Evolutionary conservation across 2,797 vertebrate species (phyloP), one percentile per base, ranked within the genome.

Genomic region (Adrianichthys oophorus): DNA sequence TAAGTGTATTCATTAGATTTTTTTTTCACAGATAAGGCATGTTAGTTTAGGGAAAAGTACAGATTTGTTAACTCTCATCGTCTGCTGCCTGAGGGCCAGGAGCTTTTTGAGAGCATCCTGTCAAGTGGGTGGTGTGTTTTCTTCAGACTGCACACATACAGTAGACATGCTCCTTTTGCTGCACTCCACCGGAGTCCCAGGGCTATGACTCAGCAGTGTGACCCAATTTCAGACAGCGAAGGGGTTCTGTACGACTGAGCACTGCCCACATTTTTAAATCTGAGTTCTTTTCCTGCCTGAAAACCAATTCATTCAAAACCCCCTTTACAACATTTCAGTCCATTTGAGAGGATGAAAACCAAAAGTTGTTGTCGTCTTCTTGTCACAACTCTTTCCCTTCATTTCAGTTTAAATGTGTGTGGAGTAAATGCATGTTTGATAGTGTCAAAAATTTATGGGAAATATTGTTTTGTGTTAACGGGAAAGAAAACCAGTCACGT

Each of bases 141-240:
- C 29, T 46, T 59, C 40, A 62, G 17, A 53, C 26, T 13, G 3
- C 10, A 4, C 37, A 29, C 54, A 48, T 57, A 24, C 52, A 65
- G 45, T 60, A 17, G 37, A 58, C 52, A 37, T 69, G 62, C 58
- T 58, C 59, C 18, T 56, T 65, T 21, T 43, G 52, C 14, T 68
- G 56, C 59, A 19, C 17, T 68, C 59, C 61, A 63, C 68, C 42
- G n/a, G 54, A 83, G 59, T 82, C 45, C 54, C 48, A 48, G 49
- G 40, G 41, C 56, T 54, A 40, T 74, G 71, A 79, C 41, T 80
- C 59, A 83, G 68, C 10, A 43, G 45, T 62, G 15, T 55, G 56
- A 48, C 60, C 45, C 7, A 15, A 15, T 60, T 74, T 48, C 53
- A 56, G 62, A 69, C 51, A 76, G 17, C 15, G 62, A 41, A 42